Percentiles rank a stretch among this genome's conserved stretches.
Conservation (phyloP, 1,140 invertebrate species). For the Caenorhabditis tropicalis region DNA sequence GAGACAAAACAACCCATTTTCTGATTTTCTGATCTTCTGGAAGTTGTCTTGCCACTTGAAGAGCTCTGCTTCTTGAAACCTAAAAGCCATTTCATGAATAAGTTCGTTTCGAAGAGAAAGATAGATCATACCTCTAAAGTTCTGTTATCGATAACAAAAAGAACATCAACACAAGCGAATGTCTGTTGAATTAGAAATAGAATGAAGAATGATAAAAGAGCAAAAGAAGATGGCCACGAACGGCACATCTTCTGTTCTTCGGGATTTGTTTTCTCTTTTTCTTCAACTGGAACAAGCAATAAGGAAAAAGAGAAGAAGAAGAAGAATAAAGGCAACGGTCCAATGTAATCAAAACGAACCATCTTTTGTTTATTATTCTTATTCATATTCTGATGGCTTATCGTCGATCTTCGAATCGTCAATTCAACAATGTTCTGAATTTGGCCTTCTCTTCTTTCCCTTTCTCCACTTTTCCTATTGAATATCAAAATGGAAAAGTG, state of each 20-base stretch:
- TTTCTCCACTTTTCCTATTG: background rate
- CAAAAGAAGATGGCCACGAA: background rate
- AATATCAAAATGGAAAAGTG: background rate
- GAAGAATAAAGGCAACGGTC: constrained; percentile 20
- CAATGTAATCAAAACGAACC: background rate
- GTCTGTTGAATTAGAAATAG: background rate
- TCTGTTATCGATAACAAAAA: constrained; percentile 18
- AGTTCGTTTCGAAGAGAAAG: background rate
- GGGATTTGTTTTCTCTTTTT: background rate
- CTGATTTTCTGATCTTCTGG: constrained; percentile 3
- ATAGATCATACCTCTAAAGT: background rate
- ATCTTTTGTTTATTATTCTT: constrained; percentile 42
- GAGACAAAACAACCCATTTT: constrained; percentile 18
- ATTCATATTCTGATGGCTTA: constrained; percentile 36
- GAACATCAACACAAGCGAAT: background rate
- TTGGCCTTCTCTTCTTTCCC: background rate
- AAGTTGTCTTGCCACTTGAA: constrained; percentile 2
- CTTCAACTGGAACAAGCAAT: background rate
- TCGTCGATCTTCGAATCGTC: constrained; percentile 38
- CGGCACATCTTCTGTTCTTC: background rate
- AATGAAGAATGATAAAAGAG: background rate
- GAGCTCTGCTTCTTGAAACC: constrained; percentile 5
- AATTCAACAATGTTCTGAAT: background rate
- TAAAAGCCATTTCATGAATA: background rate
- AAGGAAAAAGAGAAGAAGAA: background rate